phyloP scores from a whole-genome alignment of 2,888 invertebrate species.

The Ypsolopha sequella region DNA sequence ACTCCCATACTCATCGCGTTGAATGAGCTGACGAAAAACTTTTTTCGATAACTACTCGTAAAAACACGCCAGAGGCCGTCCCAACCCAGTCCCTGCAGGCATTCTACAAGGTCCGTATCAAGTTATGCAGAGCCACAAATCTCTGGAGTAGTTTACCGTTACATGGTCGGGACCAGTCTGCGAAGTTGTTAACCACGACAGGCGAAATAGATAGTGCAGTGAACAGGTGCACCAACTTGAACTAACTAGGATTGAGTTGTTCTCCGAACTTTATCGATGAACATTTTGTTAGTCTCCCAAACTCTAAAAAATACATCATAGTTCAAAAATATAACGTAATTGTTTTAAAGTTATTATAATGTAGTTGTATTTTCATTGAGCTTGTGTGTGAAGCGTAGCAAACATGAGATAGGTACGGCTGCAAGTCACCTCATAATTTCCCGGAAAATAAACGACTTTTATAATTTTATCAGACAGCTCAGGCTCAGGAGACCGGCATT shows the following conservation, averaged over 20 bases:
- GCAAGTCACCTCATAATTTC: neutral
- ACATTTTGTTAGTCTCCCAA: neutral
- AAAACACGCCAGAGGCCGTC: neutral
- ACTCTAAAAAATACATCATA: neutral
- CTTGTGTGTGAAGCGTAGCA: too few species aligned
- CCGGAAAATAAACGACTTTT: neutral
- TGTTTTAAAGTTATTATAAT: too few species aligned
- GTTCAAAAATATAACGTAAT: neutral
- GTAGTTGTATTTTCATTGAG: too few species aligned
- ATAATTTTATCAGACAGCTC: neutral
- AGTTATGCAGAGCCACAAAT: neutral
- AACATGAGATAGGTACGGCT: too few species aligned
- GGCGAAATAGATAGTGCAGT: neutral
- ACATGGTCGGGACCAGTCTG: slow-evolving; percentile 26
- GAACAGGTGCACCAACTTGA: neutral
- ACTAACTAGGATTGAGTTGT: neutral
- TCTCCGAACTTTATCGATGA: neutral
- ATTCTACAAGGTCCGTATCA: neutral
- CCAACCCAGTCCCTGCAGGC: neutral
- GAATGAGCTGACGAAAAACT: too few species aligned
- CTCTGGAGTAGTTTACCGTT: neutral
- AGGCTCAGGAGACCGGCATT: slow-evolving; percentile 22
- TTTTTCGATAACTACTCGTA: too few species aligned
- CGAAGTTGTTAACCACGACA: slow-evolving; percentile 23
- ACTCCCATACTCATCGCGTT: too few species aligned